Conservation (phyloP, 2,888 invertebrate species). For the Drosophila macrospina region DNA sequence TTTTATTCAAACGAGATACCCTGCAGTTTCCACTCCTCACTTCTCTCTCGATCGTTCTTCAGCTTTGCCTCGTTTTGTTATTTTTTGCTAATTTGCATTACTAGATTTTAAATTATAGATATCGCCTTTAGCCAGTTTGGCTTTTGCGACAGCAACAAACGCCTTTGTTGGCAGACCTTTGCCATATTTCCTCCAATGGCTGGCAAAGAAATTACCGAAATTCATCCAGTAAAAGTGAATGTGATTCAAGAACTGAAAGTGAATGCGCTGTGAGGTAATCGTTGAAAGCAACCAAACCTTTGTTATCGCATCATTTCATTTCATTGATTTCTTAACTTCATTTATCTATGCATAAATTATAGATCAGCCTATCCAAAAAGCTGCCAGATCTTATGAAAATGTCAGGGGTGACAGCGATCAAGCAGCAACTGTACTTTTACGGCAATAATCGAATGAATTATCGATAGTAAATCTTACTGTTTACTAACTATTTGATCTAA, state of each 20-base stretch:
- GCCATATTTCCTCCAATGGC: constrained; percentile 9
- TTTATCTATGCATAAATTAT: too few species aligned
- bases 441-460: too few species aligned
- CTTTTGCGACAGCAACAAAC: constrained; percentile 12
- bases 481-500: too few species aligned
- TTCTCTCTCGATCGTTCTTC: constrained; percentile 3
- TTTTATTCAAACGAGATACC: constrained; percentile 50
- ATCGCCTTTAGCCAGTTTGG: constrained; percentile 16
- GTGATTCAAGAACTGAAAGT: constrained; percentile 41
- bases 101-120: constrained; percentile 65
- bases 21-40: constrained; percentile 16
- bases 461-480: too few species aligned
- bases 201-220: constrained; percentile 33
- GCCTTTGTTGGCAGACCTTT: constrained; percentile 12
- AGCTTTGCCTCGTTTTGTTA: constrained; percentile 24
- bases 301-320: neutral
- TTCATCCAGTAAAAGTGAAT: constrained; percentile 18
- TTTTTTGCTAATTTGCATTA: constrained; percentile 65
- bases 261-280: constrained; percentile 26
- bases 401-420: neutral
- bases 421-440: too few species aligned
- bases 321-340: too few species aligned
- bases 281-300: neutral
- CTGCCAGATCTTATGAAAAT: neutral
- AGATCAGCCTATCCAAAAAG: neutral